Percentiles rank a stretch among this genome's conserved stretches.
Evolutionary conservation across 2,888 invertebrate genomes (phyloP).

Genomic region (Lycophotia porphyrea): DNA sequence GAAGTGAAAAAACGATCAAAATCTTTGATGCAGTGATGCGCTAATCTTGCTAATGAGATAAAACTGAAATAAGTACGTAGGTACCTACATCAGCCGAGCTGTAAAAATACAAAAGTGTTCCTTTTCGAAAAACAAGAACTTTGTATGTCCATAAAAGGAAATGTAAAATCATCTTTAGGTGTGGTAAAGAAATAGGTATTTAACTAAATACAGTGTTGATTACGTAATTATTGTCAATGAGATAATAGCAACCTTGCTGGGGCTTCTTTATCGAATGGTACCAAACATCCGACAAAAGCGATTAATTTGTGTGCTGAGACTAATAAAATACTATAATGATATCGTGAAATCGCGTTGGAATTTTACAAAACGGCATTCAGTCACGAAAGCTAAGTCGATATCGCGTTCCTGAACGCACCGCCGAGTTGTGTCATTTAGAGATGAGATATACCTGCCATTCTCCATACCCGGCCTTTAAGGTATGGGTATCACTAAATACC

Average conservation of each 20-base stretch:
- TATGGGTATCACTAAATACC: too few species aligned
- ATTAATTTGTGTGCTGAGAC: constrained; percentile 70
- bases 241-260: constrained; percentile 71
- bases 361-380: constrained; percentile 75
- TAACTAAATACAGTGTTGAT: constrained; percentile 14
- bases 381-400: constrained; percentile 75
- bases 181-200: constrained; percentile 5
- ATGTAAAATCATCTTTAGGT: not conserved
- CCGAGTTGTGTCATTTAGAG: constrained; percentile 74
- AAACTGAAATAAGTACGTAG: not conserved
- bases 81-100: not conserved
- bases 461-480: too few species aligned
- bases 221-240: constrained; percentile 56
- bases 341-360: constrained; percentile 77
- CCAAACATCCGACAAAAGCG: constrained; percentile 65
- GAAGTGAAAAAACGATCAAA: not conserved
- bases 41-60: not conserved
- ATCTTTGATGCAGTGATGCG: not conserved
- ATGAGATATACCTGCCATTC: too few species aligned
- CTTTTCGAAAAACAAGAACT: not conserved
- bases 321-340: constrained; percentile 74
- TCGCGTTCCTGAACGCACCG: constrained; percentile 74
- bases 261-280: constrained; percentile 70
- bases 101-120: not conserved
- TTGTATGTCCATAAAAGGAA: not conserved